Conservation (phyloP, 2,113 vertebrate genomes). For the Rhea americana region DNA sequence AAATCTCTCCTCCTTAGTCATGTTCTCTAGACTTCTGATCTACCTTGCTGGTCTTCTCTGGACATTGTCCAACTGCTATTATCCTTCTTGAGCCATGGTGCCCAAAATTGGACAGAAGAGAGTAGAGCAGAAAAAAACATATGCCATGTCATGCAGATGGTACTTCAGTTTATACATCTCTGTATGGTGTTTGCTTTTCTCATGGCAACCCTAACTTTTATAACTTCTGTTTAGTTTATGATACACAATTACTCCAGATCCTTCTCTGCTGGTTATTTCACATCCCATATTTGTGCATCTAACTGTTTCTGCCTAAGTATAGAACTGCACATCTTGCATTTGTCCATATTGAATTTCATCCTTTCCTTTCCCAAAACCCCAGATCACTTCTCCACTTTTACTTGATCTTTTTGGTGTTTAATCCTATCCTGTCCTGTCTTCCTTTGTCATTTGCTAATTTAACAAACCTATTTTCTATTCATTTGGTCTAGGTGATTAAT, state of each 20-base stretch:
- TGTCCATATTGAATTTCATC: not conserved
- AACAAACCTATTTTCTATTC: not conserved
- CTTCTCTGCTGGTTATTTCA: not conserved
- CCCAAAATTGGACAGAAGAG: slow-evolving; percentile 26
- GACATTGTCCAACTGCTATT: not conserved
- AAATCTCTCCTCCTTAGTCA: slow-evolving; percentile 39
- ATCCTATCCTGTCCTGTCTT: not conserved
- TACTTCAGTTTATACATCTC: not conserved
- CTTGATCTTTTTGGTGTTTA: not conserved
- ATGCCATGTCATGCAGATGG: not conserved
- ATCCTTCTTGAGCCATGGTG: not conserved
- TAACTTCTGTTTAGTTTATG: not conserved
- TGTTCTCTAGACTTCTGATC: slow-evolving; percentile 19
- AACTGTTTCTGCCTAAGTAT: slow-evolving; percentile 4
- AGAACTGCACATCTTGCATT: not conserved
- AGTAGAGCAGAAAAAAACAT: slow-evolving; percentile 5
- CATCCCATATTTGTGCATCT: not conserved
- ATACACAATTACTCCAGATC: not conserved
- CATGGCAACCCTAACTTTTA: not conserved
- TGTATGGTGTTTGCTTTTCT: slow-evolving; percentile 20
- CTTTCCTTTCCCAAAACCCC: not conserved
- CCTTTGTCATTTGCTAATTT: not conserved
- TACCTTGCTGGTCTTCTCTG: not conserved
- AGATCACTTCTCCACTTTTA: not conserved
- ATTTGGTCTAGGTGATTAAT: not conserved